Percentiles rank a stretch among this genome's conserved stretches.
phyloP scores from a whole-genome alignment of 2,888 invertebrate species.

The Tanytarsus gracilentus region DNA sequence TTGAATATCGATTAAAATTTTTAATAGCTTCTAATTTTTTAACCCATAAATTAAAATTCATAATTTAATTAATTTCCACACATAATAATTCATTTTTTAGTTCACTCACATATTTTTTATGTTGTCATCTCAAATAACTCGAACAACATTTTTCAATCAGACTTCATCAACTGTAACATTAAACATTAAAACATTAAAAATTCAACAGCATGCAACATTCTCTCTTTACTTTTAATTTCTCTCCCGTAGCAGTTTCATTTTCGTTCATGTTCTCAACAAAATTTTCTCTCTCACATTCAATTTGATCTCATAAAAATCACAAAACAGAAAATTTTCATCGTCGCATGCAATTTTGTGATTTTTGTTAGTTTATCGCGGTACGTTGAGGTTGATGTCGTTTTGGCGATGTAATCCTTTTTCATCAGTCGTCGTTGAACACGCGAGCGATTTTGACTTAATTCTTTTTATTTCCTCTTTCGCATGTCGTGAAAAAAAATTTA shows the following conservation, averaged over 20 bases:
- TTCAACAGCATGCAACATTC: neutral
- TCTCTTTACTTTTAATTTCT: neutral
- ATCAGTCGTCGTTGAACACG: neutral
- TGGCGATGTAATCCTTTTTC: slow-evolving; percentile 9
- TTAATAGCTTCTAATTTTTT: too few relatives aligned
- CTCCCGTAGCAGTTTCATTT: neutral
- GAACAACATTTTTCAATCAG: neutral
- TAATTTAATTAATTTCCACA: too few relatives aligned
- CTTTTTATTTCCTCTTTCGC: neutral
- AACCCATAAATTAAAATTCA: too few relatives aligned
- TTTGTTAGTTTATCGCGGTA: slow-evolving; percentile 25
- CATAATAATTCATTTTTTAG: too few relatives aligned
- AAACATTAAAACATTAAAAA: neutral
- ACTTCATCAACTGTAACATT: neutral
- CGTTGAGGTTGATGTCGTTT: slow-evolving; percentile 9
- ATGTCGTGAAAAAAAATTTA: neutral
- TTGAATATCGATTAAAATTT: too few relatives aligned
- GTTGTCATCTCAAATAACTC: neutral
- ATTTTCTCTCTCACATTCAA: neutral
- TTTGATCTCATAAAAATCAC: neutral
- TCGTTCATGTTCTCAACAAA: neutral
- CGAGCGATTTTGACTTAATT: neutral
- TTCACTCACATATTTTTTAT: too few relatives aligned
- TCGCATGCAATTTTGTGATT: slow-evolving; percentile 18
- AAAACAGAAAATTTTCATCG: slow-evolving; percentile 1